These are phyloP conservation scores for Rhynchonycteris naso DNA, from an alignment of 2,797 vertebrate species.

Conservation along the genomic window DNA sequence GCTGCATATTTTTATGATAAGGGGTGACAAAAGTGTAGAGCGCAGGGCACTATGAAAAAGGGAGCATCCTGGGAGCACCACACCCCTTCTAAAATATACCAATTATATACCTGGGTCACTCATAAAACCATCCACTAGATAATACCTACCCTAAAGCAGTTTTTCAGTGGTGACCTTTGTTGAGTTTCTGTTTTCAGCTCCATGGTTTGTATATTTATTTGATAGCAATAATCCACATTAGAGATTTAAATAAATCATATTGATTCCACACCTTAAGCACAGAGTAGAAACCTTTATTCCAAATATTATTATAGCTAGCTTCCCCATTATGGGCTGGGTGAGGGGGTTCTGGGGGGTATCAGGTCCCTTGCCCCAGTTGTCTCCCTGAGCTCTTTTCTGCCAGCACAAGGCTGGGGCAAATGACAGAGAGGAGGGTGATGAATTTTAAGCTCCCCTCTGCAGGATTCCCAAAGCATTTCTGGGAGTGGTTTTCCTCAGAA, in stretches of 20 bases:
- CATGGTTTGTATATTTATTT: not conserved
- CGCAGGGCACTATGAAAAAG: not conserved
- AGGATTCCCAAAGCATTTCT: not conserved
- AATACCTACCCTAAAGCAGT: not conserved
- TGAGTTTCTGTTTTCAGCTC: not conserved
- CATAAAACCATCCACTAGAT: not conserved
- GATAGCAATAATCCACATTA: conserved; percentile 14
- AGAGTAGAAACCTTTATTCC: not conserved
- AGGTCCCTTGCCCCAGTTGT: not conserved
- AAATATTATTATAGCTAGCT: not conserved
- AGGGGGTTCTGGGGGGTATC: not conserved
- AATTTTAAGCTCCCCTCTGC: not conserved
- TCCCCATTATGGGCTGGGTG: not conserved
- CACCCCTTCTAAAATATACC: conserved; percentile 21
- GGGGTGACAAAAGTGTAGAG: not conserved
- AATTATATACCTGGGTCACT: not conserved
- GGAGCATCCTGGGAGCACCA: not conserved
- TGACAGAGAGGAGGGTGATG: not conserved
- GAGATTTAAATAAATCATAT: not conserved
- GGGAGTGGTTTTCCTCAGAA: not conserved
- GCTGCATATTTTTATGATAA: not conserved
- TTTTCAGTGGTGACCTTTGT: not conserved
- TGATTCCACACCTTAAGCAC: conserved; percentile 9
- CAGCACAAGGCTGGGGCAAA: not conserved
- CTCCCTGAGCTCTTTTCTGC: not conserved